Evolutionary conservation across 2,113 vertebrate species (phyloP), one percentile per base, ranked within the genome.

Genomic region (Microtus richardsoni): DNA sequence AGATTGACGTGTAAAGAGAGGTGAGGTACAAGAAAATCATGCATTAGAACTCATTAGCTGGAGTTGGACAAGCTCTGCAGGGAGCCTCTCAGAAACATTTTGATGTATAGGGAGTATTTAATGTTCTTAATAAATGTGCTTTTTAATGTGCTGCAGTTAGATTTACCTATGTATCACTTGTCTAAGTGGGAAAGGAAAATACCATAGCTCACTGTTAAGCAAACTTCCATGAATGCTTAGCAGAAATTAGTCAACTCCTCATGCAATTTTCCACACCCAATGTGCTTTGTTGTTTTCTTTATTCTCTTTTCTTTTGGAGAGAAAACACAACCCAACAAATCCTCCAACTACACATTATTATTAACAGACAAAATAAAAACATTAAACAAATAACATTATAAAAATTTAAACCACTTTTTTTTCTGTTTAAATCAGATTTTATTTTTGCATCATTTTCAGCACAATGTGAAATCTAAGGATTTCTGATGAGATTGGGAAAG

Each of bases 41-140:
- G 98, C 95, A 98, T 98, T 98, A 98, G 98, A 98, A 98, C 98
- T 98, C 98, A 98, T 98, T 98, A 98, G 95, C 93, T 96, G 87
- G 96, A 98, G 97, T 95, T 92, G 97, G 93, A 90, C 97, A 97
- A 85, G 93, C 89, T 97, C 98, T 97, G 70, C 90, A 96, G 98
- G 97, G 97, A 99, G 79, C 79, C 96, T 96, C 96, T 97, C 82
- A 78, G 94, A 96, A 98, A 87, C 49, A 96, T 95, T 97, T 98
- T 97, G 84, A 96, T 97, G 93, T 98, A 98, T 96, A 95, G 95
- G 96, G 84, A 97, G 94, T 98, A 97, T 97, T 98, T 97, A 98
- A 97, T 92, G 97, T 98, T 98, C 97, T 96, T 98, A 98, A 98
- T 98, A 97, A 97, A 97, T 80, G 89, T 97, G 97, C 73, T 97